phyloP scores from a whole-genome alignment of 2,113 vertebrate genomes.

The Canis aureus region DNA sequence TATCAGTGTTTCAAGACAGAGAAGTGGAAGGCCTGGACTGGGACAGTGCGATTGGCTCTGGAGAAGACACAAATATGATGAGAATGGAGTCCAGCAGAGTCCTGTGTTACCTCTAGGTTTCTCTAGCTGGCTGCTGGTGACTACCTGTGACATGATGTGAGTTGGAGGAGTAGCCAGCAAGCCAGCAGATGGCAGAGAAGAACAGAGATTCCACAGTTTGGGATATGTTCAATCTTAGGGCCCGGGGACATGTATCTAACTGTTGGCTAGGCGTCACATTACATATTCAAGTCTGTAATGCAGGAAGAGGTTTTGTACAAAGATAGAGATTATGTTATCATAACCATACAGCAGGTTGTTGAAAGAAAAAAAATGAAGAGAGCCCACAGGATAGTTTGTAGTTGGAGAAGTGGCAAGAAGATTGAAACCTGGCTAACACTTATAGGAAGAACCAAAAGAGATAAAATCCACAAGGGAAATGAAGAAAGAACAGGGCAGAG shows the following conservation, averaged over 20 bases:
- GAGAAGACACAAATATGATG: not conserved
- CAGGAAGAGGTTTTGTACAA: not conserved
- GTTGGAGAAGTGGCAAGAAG: not conserved
- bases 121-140: not conserved
- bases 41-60: not conserved
- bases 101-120: fast-evolving
- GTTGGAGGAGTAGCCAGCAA: not conserved
- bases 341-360: not conserved
- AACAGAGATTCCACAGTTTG: not conserved
- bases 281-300: not conserved
- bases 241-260: not conserved
- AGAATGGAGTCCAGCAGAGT: not conserved
- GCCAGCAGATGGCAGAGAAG: constrained; percentile 62
- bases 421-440: not conserved
- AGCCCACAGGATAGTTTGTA: not conserved
- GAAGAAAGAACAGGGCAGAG: not conserved
- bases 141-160: not conserved
- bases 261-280: not conserved
- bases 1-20: not conserved
- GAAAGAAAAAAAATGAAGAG: not conserved
- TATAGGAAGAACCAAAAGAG: not conserved
- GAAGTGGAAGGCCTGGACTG: not conserved
- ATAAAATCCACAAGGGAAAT: not conserved
- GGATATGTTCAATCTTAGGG: not conserved
- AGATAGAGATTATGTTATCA: not conserved